Base-by-base conservation (phyloP, 2,113 vertebrate genomes). In the Ailuropoda melanoleuca region DNA sequence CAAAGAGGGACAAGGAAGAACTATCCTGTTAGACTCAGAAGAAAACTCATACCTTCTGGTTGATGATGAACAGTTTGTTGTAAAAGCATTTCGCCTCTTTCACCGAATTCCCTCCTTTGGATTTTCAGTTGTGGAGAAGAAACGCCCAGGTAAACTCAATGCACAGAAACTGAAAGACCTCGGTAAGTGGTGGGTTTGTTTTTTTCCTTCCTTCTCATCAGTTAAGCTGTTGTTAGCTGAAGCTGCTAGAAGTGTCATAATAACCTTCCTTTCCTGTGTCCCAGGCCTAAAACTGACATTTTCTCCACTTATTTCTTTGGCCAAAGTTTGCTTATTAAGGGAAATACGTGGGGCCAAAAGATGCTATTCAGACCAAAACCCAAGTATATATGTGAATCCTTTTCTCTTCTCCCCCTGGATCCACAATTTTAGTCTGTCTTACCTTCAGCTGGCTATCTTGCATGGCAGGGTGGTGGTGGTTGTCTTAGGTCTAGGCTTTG, bases 51-150 rank as follows among this genome's bases (percentile, higher is more conserved):
- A 99, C 97, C 31, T 97, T 70, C 99, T 99, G 84, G 75, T 99
- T 39, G 98, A 99, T 90, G 98, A 99, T 0, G 98, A 99, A 68
- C 99, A 98, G 90, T 98, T 99, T 94, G 97, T 98, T 1, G 98
- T 99, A 17, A 99, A 99, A 90, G 99, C 99, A 0, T 99, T 99
- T 95, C 98, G 99, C 93, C 98, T 99, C 23, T 99, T 99, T 88
- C 99, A 99, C 92, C 99, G 99, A 37, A 87, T 99, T 62, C 99
- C 99, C 7, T 99, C 99, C 21, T 99, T 99, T 66, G 99, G 99
- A 0, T 99, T 99, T 94, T 98, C 99, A 37, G 89, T 99, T 23
- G 84, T 99, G n/a, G 99, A 99, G 97, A 99, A 98, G 50, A 99
- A 99, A 55, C 99, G 99, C 23, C 97, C 99, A 0, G 99, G 99